These are phyloP conservation scores for Rotaria magnacalcarata DNA, from an alignment of 2,888 invertebrate species.

Conservation along the genomic window DNA sequence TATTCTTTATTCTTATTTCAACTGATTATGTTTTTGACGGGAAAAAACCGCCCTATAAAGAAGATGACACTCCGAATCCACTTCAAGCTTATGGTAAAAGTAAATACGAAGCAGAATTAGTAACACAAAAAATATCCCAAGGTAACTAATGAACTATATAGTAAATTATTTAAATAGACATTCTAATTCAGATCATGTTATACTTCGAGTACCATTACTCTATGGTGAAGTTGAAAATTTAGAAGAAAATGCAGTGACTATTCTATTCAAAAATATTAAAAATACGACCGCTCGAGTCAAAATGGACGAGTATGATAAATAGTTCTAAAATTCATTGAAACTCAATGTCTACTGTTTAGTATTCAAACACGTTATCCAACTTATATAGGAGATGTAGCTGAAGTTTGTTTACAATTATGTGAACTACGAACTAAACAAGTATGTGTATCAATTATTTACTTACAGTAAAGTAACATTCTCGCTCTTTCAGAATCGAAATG, in stretches of 20 bases:
- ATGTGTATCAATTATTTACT: not conserved
- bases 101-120: constrained; percentile 61
- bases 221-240: constrained; percentile 60
- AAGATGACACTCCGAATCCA: constrained; percentile 59
- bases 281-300: not conserved
- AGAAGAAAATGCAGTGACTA: constrained; percentile 62
- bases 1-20: constrained; percentile 61
- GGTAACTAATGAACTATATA: constrained; percentile 50
- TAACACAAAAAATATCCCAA: constrained; percentile 52
- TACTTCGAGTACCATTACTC: constrained; percentile 62
- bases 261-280: constrained; percentile 55
- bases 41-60: constrained; percentile 60
- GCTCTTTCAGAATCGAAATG: constrained; percentile 51
- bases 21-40: constrained; percentile 65
- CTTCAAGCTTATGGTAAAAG: constrained; percentile 62
- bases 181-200: constrained; percentile 56
- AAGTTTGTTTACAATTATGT: constrained; percentile 56
- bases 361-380: constrained; percentile 61
- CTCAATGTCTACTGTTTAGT: constrained; percentile 52
- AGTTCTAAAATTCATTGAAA: not conserved
- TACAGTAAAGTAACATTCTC: not conserved
- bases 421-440: constrained; percentile 52
- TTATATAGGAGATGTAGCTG: constrained; percentile 60
- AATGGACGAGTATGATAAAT: not conserved
- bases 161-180: not conserved